Percentiles rank a stretch among this genome's conserved stretches.
These are phyloP conservation scores for Panopea generosa DNA, from an alignment of 2,888 invertebrate species.

Conservation along the genomic window DNA sequence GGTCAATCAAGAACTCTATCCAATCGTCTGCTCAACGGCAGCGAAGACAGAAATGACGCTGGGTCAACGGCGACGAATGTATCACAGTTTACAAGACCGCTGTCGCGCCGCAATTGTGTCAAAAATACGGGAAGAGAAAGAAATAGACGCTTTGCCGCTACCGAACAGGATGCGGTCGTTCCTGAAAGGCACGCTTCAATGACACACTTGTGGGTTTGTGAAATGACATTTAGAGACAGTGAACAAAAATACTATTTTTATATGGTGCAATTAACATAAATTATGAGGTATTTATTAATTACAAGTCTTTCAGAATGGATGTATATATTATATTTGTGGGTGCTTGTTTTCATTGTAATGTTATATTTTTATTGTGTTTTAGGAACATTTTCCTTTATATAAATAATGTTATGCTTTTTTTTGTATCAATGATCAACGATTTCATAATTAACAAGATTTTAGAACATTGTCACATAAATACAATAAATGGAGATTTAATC, in stretches of 20 bases:
- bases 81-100: conserved; percentile 90
- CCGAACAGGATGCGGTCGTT: conserved; percentile 87
- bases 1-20: conserved; percentile 88
- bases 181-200: conserved; percentile 65
- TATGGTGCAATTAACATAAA: too few relatives aligned
- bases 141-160: conserved; percentile 87
- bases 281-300: too few relatives aligned
- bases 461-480: too few relatives aligned
- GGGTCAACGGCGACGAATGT: conserved; percentile 88
- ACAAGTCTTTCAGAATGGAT: too few relatives aligned
- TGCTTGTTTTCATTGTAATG: neutral
- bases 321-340: conserved; percentile 19
- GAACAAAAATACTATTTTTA: too few relatives aligned
- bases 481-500: too few relatives aligned
- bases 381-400: too few relatives aligned
- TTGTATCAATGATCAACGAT: too few relatives aligned
- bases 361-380: too few relatives aligned
- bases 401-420: too few relatives aligned
- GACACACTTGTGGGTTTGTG: conserved; percentile 2
- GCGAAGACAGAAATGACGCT: conserved; percentile 91
- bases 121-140: conserved; percentile 86
- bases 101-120: conserved; percentile 87
- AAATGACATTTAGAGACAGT: too few relatives aligned
- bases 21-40: conserved; percentile 90
- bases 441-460: too few relatives aligned